These are phyloP conservation scores for Glossophaga mutica DNA, from an alignment of 2,797 vertebrate species.

Conservation along the genomic window DNA sequence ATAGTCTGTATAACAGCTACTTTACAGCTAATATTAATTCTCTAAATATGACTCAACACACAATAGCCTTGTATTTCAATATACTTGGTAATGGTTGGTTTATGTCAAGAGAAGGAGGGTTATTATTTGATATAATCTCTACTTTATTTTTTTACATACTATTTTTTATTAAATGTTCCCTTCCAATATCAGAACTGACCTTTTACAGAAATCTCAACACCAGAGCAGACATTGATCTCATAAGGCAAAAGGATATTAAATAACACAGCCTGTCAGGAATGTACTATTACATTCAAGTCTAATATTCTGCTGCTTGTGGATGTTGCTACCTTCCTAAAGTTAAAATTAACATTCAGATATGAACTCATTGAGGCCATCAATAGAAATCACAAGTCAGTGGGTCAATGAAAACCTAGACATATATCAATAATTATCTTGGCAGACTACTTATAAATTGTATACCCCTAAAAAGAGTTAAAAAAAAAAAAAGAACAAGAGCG, in stretches of 20 bases:
- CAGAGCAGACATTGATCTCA: slow-evolving; percentile 62
- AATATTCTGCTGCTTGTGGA: slow-evolving; percentile 54
- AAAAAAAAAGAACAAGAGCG: slow-evolving; percentile 35
- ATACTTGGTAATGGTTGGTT: slow-evolving; percentile 64
- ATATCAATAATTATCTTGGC: slow-evolving; percentile 16
- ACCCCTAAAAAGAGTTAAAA: slow-evolving; percentile 3
- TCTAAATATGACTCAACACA: slow-evolving; percentile 65
- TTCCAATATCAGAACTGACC: slow-evolving; percentile 66
- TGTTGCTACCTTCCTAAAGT: slow-evolving; percentile 48
- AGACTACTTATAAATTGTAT: slow-evolving; percentile 32
- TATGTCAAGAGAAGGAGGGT: slow-evolving; percentile 61
- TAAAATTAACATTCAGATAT: slow-evolving; percentile 42
- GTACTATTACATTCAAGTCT: slow-evolving; percentile 11
- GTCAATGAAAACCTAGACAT: slow-evolving; percentile 54
- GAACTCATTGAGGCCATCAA: slow-evolving; percentile 43
- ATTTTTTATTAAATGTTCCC: slow-evolving; percentile 67
- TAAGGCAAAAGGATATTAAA: slow-evolving; percentile 60
- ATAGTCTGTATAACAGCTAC: slow-evolving; percentile 40
- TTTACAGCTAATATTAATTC: slow-evolving; percentile 65
- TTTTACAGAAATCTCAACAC: slow-evolving; percentile 67
- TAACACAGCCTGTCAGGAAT: slow-evolving; percentile 27
- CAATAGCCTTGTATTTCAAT: slow-evolving; percentile 61
- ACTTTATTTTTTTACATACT: slow-evolving; percentile 61
- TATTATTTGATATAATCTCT: slow-evolving; percentile 70
- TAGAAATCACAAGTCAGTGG: background rate